Evolutionary conservation across 2,888 invertebrate genomes (phyloP), one percentile per base, ranked within the genome.

Genomic region (Caenorhabditis sp.): DNA sequence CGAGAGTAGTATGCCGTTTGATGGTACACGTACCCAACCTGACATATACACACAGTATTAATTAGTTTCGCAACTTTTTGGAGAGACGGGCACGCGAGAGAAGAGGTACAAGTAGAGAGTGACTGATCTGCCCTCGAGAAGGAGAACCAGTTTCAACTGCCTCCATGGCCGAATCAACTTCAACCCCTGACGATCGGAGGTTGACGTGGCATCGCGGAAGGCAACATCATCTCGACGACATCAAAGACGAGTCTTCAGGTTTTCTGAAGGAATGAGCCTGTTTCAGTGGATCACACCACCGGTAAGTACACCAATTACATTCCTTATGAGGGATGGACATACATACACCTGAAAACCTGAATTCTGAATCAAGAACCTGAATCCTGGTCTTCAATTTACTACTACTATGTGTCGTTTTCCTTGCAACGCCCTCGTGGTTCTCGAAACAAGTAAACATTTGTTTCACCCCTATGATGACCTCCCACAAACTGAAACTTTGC

Each of bases 1-100:
- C 77, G 77, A 59, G 47, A 31, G 26, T 61, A n/a, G 38, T 38
- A 10, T 58, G 61, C 47, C 41, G 35, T 49, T 47, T 38, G 24
- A 35, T 51, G 49, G 31, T 54, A n/a, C 54, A 68, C 38, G 54
- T 38, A 68, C 64, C 49, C n/a, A 19, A 12, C 7, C 68, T 68
- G 54, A 54, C 54, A 68, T 56, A 44, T 44, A 44, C 44, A n/a
- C 47, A 76, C 61, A 77, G 77, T 77, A 77, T 77, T 77, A 77
- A 77, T 77, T 77, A 77, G 69, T 77, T 69, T 77, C 70, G 77
- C 77, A 77, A 77, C 77, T 70, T 77, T 77, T 76, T 77, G 54
- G n/a, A 7, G 63, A 22, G 58, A 54, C 16, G 16, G 22, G 28
- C 44, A 44, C 22, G 22, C 19, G 19, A 8, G n/a, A 49, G 51